Evolutionary conservation across 1,140 invertebrate genomes (phyloP), one percentile per base, ranked within the genome.

Genomic region (Battus philenor): DNA sequence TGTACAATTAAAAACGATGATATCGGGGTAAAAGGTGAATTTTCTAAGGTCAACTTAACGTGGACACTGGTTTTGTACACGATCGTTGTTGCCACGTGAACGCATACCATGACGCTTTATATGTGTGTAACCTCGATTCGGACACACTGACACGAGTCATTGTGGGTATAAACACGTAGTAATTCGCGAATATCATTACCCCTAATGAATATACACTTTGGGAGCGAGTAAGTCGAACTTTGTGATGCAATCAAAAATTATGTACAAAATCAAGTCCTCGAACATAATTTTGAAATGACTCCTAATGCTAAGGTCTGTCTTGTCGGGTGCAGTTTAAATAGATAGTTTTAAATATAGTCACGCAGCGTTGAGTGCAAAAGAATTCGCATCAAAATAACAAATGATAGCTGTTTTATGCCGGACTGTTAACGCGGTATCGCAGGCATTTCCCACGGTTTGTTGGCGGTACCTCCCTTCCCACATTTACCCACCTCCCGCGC

Each of bases 131-230:
- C 78, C 78, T 75, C 78, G 74, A 77, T 81, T 79, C 68, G 68
- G 68, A 77, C 79, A 77, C 74, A 76, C 73, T 60, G 59, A 67
- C 50, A 55, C 51, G 59, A 59, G 51, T 59, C 62, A 78, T 78
- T 81, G 75, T 77, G 67, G 67, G 60, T 69, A 80, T 79, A 80
- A 77, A 71, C 69, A 72, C 62, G 57, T 73, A 70, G 74, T 81
- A 80, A 80, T 81, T 80, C 70, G 71, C 68, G 76, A 82, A 80
- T 78, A 80, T 77, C 64, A 77, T 83, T 81, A 77, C 75, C 68
- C n/a, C 66, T 71, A 83, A 79, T 77, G 73, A 79, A 73, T 67
- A 74, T 70, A 54, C 54, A 57, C 47, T 47, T 59, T 45, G 47
- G 57, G 55, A 54, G 46, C 34, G 54, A 47, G 48, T 54, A 45